Evolutionary conservation across 2,888 invertebrate genomes (phyloP).

Genomic region (Melanostoma scalare): DNA sequence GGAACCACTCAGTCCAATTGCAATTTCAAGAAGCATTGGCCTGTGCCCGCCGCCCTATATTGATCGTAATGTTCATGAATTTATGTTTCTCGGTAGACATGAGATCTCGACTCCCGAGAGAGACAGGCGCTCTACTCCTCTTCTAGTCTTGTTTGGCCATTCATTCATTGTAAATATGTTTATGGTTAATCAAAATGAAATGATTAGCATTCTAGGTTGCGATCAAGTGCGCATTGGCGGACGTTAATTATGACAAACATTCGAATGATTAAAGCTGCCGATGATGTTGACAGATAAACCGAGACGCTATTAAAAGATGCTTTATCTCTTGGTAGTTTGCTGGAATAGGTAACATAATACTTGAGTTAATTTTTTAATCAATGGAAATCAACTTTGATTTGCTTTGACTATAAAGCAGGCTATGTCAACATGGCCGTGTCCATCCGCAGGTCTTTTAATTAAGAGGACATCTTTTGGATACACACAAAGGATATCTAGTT

Average conservation of each 20-base stretch:
- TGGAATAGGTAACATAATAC: background rate
- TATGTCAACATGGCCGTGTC: slow-evolving; percentile 5
- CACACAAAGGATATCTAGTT: too few species aligned
- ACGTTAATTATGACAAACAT: slow-evolving; percentile 15
- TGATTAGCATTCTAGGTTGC: slow-evolving; percentile 26
- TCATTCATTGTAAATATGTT: slow-evolving; percentile 9
- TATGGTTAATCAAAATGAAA: slow-evolving; percentile 40
- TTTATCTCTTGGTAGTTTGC: background rate
- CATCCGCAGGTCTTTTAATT: too few species aligned
- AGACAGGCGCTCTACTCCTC: background rate
- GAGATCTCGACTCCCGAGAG: slow-evolving; percentile 1
- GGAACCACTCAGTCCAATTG: slow-evolving; percentile 29
- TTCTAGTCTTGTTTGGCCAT: background rate
- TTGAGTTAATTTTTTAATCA: slow-evolving; percentile 2
- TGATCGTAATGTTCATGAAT: slow-evolving; percentile 48
- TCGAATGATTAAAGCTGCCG: slow-evolving; percentile 21
- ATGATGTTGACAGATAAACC: slow-evolving; percentile 33
- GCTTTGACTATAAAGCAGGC: slow-evolving; percentile 2
- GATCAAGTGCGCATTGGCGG: slow-evolving; percentile 21
- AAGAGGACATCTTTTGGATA: too few species aligned
- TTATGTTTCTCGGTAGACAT: slow-evolving; percentile 24
- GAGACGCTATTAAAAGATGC: background rate
- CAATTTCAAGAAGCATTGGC: slow-evolving; percentile 39
- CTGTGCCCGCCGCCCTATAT: background rate
- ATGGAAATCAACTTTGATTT: background rate